Conservation (phyloP, 2,888 invertebrate species). For the Trissolcus japonicus region DNA sequence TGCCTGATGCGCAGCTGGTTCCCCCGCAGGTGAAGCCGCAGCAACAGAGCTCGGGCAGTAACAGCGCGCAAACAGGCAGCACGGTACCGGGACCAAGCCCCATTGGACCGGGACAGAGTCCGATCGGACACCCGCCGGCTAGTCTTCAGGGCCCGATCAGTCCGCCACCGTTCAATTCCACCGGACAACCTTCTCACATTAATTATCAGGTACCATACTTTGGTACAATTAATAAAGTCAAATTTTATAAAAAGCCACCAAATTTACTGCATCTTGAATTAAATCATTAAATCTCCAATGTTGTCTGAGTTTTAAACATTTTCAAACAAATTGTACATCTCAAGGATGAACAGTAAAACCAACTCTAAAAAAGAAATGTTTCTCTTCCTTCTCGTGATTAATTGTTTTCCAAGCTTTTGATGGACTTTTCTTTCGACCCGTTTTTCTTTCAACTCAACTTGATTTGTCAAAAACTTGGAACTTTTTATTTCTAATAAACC, state of each 20-base stretch:
- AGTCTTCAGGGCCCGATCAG: constrained; percentile 79
- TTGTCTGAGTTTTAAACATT: constrained; percentile 10
- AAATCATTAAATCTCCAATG: not conserved
- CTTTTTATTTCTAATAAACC: too few relatives aligned
- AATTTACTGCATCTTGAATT: constrained; percentile 4
- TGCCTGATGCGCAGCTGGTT: constrained; percentile 77
- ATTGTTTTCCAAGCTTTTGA: constrained; percentile 10
- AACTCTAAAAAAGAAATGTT: constrained; percentile 18
- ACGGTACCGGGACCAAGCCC: constrained; percentile 74
- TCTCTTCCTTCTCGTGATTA: constrained; percentile 1
- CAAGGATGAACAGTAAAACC: constrained; percentile 25
- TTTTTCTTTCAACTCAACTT: too few relatives aligned
- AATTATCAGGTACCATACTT: constrained; percentile 82
- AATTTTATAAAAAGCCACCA: constrained; percentile 2
- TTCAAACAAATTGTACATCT: constrained; percentile 47
- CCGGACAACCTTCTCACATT: constrained; percentile 79
- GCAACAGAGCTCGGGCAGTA: constrained; percentile 80
- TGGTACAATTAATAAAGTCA: constrained; percentile 28
- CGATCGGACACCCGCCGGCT: constrained; percentile 80
- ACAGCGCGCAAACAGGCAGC: constrained; percentile 75
- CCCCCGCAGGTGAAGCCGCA: constrained; percentile 87
- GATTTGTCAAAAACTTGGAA: too few relatives aligned
- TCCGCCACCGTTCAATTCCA: constrained; percentile 78
- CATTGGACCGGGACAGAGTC: constrained; percentile 74
- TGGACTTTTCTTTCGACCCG: not conserved